Conservation (phyloP, 2,888 invertebrate species). For the Melolontha melolontha region DNA sequence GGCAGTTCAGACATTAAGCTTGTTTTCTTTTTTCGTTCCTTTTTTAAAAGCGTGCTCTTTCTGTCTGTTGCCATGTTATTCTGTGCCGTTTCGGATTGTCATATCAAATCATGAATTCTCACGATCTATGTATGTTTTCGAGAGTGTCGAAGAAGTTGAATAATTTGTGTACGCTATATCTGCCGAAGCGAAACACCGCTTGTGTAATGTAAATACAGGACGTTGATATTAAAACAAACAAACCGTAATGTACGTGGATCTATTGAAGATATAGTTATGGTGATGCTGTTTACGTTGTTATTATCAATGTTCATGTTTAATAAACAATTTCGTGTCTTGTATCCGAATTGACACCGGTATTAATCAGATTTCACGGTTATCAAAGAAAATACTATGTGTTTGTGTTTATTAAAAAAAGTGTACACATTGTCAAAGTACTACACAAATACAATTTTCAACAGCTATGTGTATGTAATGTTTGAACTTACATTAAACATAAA, state of each 20-base stretch:
- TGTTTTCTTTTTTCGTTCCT: constrained; percentile 31
- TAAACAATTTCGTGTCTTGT: no score
- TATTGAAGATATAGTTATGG: constrained; percentile 4
- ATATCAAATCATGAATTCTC: constrained; percentile 36
- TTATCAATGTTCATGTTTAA: neutral
- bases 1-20: constrained; percentile 33
- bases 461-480: no score
- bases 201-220: constrained; percentile 31
- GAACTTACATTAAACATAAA: no score
- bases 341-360: no score
- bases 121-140: constrained; percentile 29
- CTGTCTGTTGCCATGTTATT: constrained; percentile 18
- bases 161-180: constrained; percentile 28
- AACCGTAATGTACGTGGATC: constrained; percentile 11
- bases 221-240: constrained; percentile 25
- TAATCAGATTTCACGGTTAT: no score
- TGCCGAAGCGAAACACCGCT: constrained; percentile 25
- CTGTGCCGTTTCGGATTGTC: constrained; percentile 20
- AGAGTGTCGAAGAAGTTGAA: constrained; percentile 25
- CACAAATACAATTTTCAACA: no score
- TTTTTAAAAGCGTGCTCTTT: constrained; percentile 25
- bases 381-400: no score
- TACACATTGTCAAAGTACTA: no score
- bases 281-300: constrained; percentile 8
- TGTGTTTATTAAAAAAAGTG: no score